Evolutionary conservation across 1,140 invertebrate genomes (phyloP).

Genomic region (Dryas iulia): DNA sequence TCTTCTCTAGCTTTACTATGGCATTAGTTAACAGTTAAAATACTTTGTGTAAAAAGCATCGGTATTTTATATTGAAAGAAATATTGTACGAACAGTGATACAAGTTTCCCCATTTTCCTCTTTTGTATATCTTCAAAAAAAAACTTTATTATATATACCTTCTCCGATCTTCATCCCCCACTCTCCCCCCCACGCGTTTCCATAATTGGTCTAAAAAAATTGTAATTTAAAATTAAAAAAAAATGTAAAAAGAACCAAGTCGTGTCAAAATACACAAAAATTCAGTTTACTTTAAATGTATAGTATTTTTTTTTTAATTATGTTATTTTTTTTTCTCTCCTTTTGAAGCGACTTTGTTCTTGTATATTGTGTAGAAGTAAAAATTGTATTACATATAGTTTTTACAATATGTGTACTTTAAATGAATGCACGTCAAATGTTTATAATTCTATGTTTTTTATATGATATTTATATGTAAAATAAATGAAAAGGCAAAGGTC

Average conservation of each 20-base stretch:
- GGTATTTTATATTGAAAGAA: too few relatives aligned
- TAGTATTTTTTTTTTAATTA: not conserved
- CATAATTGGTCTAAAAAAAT: not conserved
- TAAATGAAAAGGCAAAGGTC: not conserved
- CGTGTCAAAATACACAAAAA: not conserved
- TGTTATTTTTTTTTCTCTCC: not conserved
- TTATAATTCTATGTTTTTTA: constrained; percentile 2
- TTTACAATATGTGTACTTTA: not conserved
- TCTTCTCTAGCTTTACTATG: too few relatives aligned
- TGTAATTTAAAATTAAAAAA: not conserved
- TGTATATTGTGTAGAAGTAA: not conserved
- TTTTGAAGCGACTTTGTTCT: not conserved
- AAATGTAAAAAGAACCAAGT: not conserved
- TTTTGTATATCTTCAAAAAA: not conserved
- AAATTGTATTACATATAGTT: not conserved
- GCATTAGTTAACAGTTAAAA: too few relatives aligned
- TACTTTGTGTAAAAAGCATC: too few relatives aligned
- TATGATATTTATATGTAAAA: not conserved
- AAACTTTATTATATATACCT: too few relatives aligned
- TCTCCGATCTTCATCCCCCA: not conserved
- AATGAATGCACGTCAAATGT: not conserved
- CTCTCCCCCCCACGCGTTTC: not conserved
- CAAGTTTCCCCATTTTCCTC: not conserved
- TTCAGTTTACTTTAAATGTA: not conserved
- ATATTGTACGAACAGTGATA: too few relatives aligned